Percentiles rank a stretch among this genome's conserved stretches.
Evolutionary conservation across 2,113 vertebrate species (phyloP).

Genomic region (Calyptomena viridis): DNA sequence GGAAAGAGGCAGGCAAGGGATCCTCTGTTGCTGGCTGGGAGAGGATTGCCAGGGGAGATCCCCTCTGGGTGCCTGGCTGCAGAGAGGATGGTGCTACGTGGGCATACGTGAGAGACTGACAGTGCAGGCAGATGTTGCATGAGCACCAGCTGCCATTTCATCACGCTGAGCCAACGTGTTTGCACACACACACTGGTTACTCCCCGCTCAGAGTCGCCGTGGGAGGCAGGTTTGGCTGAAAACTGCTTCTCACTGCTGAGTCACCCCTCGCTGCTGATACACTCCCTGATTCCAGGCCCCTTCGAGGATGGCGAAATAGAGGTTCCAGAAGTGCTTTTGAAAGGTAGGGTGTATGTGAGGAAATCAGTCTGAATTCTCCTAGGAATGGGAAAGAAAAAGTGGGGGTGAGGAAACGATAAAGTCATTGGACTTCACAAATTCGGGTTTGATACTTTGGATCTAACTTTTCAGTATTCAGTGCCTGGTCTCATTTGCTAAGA

Average conservation of each 20-base stretch:
- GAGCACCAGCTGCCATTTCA: not conserved
- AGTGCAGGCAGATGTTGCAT: not conserved
- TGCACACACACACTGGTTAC: not conserved
- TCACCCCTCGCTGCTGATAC: not conserved
- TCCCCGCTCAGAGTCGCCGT: not conserved
- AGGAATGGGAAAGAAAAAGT: not conserved
- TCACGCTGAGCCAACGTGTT: fast-evolving
- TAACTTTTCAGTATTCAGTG: not conserved
- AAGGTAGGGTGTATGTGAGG: not conserved
- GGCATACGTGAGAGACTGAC: not conserved
- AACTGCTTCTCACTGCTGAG: not conserved
- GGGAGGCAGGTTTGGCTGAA: not conserved
- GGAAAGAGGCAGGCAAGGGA: not conserved
- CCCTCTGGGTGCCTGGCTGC: not conserved
- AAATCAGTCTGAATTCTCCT: not conserved
- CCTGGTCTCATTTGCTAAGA: not conserved
- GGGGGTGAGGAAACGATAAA: not conserved
- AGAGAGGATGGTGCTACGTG: not conserved
- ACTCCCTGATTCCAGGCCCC: not conserved
- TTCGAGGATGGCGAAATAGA: not conserved
- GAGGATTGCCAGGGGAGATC: not conserved
- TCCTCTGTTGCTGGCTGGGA: not conserved
- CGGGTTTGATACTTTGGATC: not conserved
- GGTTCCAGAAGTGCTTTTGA: not conserved
- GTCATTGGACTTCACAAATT: not conserved